Evolutionary conservation across 2,888 invertebrate genomes (phyloP), one percentile per base, ranked within the genome.

Genomic region (Eurois occulta): DNA sequence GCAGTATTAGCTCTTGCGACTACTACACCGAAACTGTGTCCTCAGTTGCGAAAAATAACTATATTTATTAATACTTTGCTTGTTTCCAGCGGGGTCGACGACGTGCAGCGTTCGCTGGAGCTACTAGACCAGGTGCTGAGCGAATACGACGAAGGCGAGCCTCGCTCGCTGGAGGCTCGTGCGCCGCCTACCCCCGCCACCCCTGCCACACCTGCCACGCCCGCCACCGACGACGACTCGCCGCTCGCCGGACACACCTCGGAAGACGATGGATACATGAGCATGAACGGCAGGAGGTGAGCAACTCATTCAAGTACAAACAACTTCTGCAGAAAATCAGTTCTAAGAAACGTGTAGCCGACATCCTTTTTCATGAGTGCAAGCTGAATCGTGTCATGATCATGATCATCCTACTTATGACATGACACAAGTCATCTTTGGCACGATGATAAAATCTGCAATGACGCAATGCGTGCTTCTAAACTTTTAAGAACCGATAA

Each of bases 241-340:
- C 98, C 98, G 89, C 97, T 98, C 94, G 98, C 97, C 91, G 98
- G 98, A 89, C 98, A 98, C 94, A 98, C 98, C 94, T 98, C 98
- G 77, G 98, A 98, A 94, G 98, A 98, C 97, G 98, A 98, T 97
- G 98, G 98, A 94, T 98, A 98, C 96, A 98, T 98, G 98, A 98
- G 98, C 96, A 98, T 98, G 97, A 98, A 98, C 97, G 98, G 98
- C 90, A 97, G 98, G 94, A 98, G 97, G 97, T 97, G 87, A 79
- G 84, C 8, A 65, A 65, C 38, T n/a, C n/a, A 58, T 68, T n/a
- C 7, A 18, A 24, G 0, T 18, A 21, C 41, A 6, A 7, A 18
- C 18, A 4, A 8, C 10, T 38, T n/a, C 48, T 38, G 64, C 21
- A 62, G 3, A 62, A 28, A 24, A 24, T 41, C 13, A 24, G 28